These are phyloP conservation scores for Pseudochirops cupreus DNA, from an alignment of 2,797 vertebrate genomes.

Conservation along the genomic window DNA sequence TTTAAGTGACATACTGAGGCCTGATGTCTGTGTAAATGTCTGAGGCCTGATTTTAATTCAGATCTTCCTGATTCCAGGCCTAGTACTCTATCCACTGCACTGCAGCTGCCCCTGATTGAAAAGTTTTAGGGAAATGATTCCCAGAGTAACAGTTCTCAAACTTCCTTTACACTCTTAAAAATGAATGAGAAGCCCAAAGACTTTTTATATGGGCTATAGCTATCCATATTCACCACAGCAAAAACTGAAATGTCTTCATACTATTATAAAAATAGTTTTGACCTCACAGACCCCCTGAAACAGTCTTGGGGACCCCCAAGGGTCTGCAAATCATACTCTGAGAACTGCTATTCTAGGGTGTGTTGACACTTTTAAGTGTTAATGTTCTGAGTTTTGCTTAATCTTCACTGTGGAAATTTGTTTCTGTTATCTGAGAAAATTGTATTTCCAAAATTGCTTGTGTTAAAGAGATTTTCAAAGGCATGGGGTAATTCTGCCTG, in stretches of 20 bases:
- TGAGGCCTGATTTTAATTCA: background rate
- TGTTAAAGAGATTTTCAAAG: background rate
- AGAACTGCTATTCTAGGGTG: background rate
- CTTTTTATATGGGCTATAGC: background rate
- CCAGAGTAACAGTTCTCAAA: background rate
- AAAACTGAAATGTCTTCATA: background rate
- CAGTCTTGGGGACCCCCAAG: background rate
- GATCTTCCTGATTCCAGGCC: background rate
- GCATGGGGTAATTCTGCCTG: background rate
- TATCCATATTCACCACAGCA: background rate
- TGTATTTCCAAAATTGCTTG: background rate
- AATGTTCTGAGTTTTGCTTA: background rate
- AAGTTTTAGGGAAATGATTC: background rate
- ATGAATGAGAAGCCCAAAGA: background rate
- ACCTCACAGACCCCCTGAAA: background rate
- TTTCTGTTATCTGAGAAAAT: background rate
- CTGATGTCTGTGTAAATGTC: background rate
- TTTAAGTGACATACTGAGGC: background rate
- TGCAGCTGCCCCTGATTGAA: background rate
- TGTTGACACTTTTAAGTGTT: background rate
- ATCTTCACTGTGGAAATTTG: background rate
- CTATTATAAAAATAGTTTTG: background rate
- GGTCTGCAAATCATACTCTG: background rate
- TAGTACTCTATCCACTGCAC: background rate
- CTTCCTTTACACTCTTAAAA: background rate